Evolutionary conservation across 2,113 vertebrate genomes (phyloP), one percentile per base, ranked within the genome.

Genomic region (Telmatochromis sp.): DNA sequence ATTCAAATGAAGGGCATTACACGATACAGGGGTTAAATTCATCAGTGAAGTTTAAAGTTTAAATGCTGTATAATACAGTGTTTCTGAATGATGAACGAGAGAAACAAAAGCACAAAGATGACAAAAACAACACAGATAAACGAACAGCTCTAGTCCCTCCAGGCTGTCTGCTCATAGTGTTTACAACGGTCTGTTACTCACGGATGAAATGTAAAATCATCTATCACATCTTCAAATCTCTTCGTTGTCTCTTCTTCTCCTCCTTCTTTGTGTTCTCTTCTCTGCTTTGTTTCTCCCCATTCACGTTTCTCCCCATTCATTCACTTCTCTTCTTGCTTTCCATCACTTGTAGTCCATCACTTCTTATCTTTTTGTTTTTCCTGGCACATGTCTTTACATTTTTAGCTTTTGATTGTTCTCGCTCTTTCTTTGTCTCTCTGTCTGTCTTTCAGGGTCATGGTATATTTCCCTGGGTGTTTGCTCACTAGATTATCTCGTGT

Each of bases 381-480:
- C 1, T 45, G 5, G 73, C 81, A 81, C 14, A 9, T 21, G 58
- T 88, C 57, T 75, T 85, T 50, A 40, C 80, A 23, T 81, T 86
- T 82, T 78, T 82, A 3, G 2, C 60, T 35, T 54, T 31, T 83
- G 81, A 87, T 78, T 75, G 50, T 85, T 87, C 54, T 68, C 15
- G 23, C 86, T 88, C 80, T 58, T 60, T 87, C 85, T 65, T 37
- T 65, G 60, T 82, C 37, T 50, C 65, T 11, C 33, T 73, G 1
- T 83, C 60, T 73, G 26, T 87, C 78, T 90, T 82, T 81, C 81
- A 79, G 87, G 89, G 91, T 87, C 84, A 83, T 40, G 81, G 13
- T 91, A 88, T 95, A 95, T 95, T 94, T 95, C 93, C 89, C 90
- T 87, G 55, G 91, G 47, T 90, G 89, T 89, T 93, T 54, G 42